Evolutionary conservation across 1,140 invertebrate species (phyloP), one percentile per base, ranked within the genome.

Genomic region (Cepaea nemoralis): DNA sequence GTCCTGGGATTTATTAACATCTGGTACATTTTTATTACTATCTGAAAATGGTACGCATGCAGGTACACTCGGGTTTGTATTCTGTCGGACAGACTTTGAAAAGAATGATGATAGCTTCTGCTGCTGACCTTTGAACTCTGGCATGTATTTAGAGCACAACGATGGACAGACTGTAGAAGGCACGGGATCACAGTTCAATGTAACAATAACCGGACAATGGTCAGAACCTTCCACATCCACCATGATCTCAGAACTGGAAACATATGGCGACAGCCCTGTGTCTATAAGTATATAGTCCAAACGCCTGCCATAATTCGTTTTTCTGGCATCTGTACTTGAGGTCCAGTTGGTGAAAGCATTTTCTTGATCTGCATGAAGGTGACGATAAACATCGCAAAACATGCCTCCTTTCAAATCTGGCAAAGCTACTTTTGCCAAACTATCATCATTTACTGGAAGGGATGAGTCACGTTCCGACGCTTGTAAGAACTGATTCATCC

Each of bases 291-390:
- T 92, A 84, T 94, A 94, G 86, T 94, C 94, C 35, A 94, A 91
- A 35, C 94, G 84, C 45, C 91, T 91, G 24, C 94, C 94, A 88
- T 92, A 94, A 87, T 94, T 94, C n/a, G 92, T 93, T 48, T 88
- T 79, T 55, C 94, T 84, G 14, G 93, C 92, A 71, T 91, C 92
- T 1, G 91, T 91, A 59, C 85, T 82, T 0, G 92, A 92, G 80
- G 90, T 91, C 94, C 94, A 94, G 85, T 93, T 94, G 16, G 93
- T 93, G 86, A 91, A 94, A 6, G 91, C 91, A 39, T 92, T 86
- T 74, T 86, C 81, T 59, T 89, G 70, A 24, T 87, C 76, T 27
- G 93, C 93, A 86, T 94, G 89, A 40, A 93, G 87, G 55, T 91
- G 85, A 27, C 94, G 90, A 84, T 93, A 94, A 42, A 92, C 88